These are phyloP conservation scores for Eledone cirrhosa DNA, from an alignment of 2,888 invertebrate species.

Conservation along the genomic window DNA sequence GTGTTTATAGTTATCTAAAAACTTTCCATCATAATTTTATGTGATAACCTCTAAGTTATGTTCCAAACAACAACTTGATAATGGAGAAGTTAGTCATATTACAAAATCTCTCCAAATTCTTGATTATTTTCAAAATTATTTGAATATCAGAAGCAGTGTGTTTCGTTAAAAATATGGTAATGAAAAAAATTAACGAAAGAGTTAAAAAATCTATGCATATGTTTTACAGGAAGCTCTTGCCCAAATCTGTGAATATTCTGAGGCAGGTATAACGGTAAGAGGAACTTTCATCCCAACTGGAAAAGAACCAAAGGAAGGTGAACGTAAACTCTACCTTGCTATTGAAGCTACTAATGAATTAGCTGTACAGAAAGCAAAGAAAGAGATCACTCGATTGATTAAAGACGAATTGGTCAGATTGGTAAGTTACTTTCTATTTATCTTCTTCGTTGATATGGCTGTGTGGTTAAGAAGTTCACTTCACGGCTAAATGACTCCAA, in stretches of 20 bases:
- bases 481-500: no score
- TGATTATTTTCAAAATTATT: no score
- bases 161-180: no score
- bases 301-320: conserved; percentile 76
- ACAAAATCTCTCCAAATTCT: no score
- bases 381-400: conserved; percentile 94
- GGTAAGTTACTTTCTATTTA: conserved; percentile 46
- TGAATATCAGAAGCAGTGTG: no score
- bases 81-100: no score
- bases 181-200: no score
- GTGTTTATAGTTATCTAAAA: no score
- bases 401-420: conserved; percentile 96
- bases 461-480: no score
- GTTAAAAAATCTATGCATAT: neutral
- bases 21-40: no score
- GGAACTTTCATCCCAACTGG: conserved; percentile 92
- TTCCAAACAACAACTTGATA: no score
- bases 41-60: no score
- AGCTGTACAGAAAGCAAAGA: conserved; percentile 71
- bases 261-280: conserved; percentile 97
- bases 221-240: conserved; percentile 86
- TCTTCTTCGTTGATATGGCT: neutral
- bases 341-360: conserved; percentile 97
- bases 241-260: conserved; percentile 98
- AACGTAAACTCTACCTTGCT: conserved; percentile 95